Evolutionary conservation across 2,888 invertebrate species (phyloP).

Genomic region (Chrysopilus asiliformis): DNA sequence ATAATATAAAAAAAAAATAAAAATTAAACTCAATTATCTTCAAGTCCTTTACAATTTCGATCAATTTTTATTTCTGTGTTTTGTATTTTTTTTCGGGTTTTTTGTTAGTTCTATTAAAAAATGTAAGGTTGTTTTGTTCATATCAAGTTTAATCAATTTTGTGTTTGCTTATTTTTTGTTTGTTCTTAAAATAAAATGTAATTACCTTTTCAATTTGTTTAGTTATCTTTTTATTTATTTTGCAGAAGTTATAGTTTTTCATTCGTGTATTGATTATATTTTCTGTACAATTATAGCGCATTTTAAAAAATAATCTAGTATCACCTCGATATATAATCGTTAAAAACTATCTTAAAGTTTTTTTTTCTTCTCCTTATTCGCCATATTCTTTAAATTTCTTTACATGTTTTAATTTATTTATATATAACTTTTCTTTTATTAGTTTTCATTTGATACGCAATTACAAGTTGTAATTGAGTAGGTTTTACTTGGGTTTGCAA

Average conservation of each 20-base stretch:
- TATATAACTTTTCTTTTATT: not conserved
- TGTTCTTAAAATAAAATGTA: not conserved
- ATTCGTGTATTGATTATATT: not conserved
- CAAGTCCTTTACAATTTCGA: too few species aligned
- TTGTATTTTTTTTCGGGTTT: too few species aligned
- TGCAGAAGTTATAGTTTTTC: constrained; percentile 1
- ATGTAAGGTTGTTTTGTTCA: not conserved
- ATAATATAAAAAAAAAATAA: too few species aligned
- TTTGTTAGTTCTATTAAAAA: not conserved
- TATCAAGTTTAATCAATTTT: not conserved
- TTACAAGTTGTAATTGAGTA: too few species aligned
- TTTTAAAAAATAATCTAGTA: constrained; percentile 4
- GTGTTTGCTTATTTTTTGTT: not conserved
- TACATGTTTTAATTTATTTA: not conserved
- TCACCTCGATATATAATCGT: constrained; percentile 4
- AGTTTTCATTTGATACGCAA: too few species aligned
- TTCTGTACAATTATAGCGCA: constrained; percentile 2
- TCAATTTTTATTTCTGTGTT: too few species aligned
- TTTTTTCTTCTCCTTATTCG: not conserved
- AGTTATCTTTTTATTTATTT: not conserved
- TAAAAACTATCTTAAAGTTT: not conserved
- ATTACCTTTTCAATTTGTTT: not conserved
- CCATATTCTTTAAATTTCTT: not conserved
- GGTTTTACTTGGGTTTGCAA: not conserved
- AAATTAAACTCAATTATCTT: too few species aligned